Evolutionary conservation across 2,113 vertebrate species (phyloP).

Genomic region (Colistium nudipinnis): DNA sequence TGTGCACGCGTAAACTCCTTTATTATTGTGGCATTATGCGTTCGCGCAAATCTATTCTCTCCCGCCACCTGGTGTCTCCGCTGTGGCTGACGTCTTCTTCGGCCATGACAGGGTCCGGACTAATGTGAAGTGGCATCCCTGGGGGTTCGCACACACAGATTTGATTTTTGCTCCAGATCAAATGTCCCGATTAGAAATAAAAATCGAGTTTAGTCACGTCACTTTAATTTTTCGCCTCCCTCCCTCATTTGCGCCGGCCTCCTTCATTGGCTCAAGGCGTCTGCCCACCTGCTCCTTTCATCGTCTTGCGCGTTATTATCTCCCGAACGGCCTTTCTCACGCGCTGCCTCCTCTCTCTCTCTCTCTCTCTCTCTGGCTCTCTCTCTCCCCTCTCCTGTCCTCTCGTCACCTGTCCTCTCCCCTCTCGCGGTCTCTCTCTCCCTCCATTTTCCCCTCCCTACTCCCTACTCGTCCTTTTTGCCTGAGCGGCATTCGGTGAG

Average conservation of each 20-base stretch:
- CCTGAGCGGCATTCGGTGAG: slow-evolving; percentile 63
- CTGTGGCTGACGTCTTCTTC: slow-evolving; percentile 36
- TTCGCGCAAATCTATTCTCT: slow-evolving; percentile 37
- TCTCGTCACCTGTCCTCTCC: slow-evolving; percentile 55
- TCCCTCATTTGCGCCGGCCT: slow-evolving; percentile 56
- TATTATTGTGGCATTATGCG: slow-evolving; percentile 7
- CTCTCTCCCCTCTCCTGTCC: slow-evolving; percentile 51
- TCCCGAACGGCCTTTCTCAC: slow-evolving; percentile 46
- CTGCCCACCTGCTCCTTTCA: slow-evolving; percentile 66
- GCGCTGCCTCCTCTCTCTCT: slow-evolving; percentile 33
- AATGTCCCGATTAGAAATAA: slow-evolving; percentile 56
- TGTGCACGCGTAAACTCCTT: background rate
- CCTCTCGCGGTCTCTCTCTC: slow-evolving; percentile 1
- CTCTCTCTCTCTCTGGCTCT: slow-evolving; percentile 35
- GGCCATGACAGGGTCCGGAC: slow-evolving; percentile 32
- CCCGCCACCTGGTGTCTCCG: slow-evolving; percentile 58
- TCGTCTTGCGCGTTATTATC: slow-evolving; percentile 59
- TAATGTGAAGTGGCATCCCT: slow-evolving; percentile 61
- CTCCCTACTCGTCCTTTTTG: slow-evolving; percentile 57
- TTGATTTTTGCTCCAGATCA: slow-evolving; percentile 53
- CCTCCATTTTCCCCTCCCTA: slow-evolving; percentile 46
- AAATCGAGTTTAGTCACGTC: slow-evolving; percentile 44
- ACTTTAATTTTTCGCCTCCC: slow-evolving; percentile 47
- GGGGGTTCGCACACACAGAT: slow-evolving; percentile 40
- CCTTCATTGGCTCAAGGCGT: slow-evolving; percentile 50